A percentile compares a stretch with the other conserved stretches of the same genome.
Evolutionary conservation across 2,888 invertebrate species (phyloP).

Genomic region (Tenthredo livida): DNA sequence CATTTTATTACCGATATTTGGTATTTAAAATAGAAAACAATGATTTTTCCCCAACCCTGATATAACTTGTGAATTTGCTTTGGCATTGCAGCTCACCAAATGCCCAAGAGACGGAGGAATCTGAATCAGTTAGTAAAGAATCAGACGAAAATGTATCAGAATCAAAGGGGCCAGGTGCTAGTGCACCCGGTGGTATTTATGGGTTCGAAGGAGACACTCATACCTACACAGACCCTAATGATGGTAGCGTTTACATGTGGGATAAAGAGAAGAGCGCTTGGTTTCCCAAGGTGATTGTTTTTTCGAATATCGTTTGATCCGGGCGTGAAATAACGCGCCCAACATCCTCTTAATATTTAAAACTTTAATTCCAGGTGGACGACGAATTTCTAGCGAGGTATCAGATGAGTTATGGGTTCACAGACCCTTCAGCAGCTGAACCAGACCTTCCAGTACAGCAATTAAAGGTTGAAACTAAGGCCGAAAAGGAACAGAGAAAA

Average conservation of each 20-base stretch:
- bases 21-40: neutral
- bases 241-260: conserved; percentile 96
- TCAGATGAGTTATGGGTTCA: conserved; percentile 96
- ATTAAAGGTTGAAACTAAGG: conserved; percentile 61
- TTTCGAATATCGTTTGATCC: neutral
- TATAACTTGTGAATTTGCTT: conserved; percentile 62
- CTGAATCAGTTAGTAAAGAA: conserved; percentile 63
- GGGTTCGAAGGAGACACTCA: conserved; percentile 89
- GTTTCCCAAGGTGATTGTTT: conserved; percentile 89
- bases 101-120: conserved; percentile 61
- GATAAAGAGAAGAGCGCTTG: conserved; percentile 94
- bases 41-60: conserved; percentile 59
- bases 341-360: neutral
- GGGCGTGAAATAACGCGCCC: neutral
- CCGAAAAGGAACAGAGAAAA: conserved; percentile 70
- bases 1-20: neutral
- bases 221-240: conserved; percentile 88
- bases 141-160: conserved; percentile 62
- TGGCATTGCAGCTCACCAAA: conserved; percentile 62
- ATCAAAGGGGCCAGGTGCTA: conserved; percentile 64
- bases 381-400: conserved; percentile 98
- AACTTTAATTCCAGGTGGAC: conserved; percentile 83
- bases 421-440: conserved; percentile 78
- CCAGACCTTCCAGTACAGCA: conserved; percentile 72
- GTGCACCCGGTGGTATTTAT: conserved; percentile 78